phyloP scores from a whole-genome alignment of 2,888 invertebrate species.

The Netelia virgata region DNA sequence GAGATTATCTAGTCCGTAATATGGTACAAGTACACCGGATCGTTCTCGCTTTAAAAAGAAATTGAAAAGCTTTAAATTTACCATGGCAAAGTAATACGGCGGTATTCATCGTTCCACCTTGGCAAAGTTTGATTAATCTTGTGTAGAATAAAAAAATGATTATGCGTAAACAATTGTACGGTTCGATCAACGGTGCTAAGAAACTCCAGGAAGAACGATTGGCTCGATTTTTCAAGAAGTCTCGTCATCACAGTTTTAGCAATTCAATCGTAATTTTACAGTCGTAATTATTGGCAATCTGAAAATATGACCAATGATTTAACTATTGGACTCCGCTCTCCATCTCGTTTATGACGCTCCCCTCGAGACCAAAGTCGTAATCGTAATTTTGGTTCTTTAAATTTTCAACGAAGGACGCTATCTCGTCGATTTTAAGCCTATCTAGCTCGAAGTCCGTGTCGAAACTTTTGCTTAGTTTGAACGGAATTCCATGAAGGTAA shows the following conservation, averaged over 20 bases:
- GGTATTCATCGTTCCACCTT: not conserved
- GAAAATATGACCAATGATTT: not conserved
- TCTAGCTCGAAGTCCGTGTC: conserved; percentile 86
- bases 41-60: not conserved
- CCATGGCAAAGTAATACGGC: conserved; percentile 48
- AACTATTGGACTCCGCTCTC: conserved; percentile 71
- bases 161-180: not conserved
- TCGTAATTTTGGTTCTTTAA: conserved; percentile 84
- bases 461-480: conserved; percentile 85
- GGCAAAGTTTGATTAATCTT: not conserved
- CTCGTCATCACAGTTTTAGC: conserved; percentile 33
- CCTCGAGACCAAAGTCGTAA: conserved; percentile 87
- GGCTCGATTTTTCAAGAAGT: not conserved
- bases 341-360: conserved; percentile 86
- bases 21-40: not conserved
- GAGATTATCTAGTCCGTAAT: not conserved
- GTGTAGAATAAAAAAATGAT: not conserved
- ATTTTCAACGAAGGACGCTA: conserved; percentile 86
- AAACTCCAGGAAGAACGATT: not conserved
- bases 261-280: not conserved
- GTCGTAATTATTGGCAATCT: not conserved
- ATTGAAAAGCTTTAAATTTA: conserved; percentile 13
- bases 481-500: conserved; percentile 87
- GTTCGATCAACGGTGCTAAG: conserved; percentile 8
- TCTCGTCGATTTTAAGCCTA: conserved; percentile 85